Evolutionary conservation across 1,140 invertebrate genomes (phyloP), one percentile per base, ranked within the genome.

Genomic region (Phocides pigmalion): DNA sequence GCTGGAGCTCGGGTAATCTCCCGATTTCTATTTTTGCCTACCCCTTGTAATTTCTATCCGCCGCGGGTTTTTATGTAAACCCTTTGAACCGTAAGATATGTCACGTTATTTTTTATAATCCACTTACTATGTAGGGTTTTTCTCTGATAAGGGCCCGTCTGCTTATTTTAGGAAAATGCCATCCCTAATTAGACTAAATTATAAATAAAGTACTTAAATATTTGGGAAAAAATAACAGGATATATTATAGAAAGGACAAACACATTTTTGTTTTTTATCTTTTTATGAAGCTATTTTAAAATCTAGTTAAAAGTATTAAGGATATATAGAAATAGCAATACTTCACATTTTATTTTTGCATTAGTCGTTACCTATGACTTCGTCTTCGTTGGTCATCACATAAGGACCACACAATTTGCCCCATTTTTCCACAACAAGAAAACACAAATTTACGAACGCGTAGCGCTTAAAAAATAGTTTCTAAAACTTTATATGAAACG

Each of bases 101-200:
- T 42, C 22, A 15, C 35, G 47, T 51, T 32, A 51, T 51, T 51
- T 14, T 47, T 51, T 51, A 35, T 51, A 51, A 51, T 35, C 22
- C 25, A 51, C 47, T 35, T 51, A 51, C 15, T 35, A 32, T 8
- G n/a, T 17, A 28, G 14, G 15, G 14, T 35, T 51, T 32, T 25
- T n/a, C 4, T 12, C 12, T 22, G 12, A 25, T 12, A 49, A 49
- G 46, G 20, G 20, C 25, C 46, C n/a, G 0, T 49, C n/a, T 12
- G 20, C 11, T 11, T 49, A 14, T 49, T 49, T 25, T 4, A 5
- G 35, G 35, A n/a, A 28, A 25, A 25, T 2, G 15, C 19, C 35
- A 4, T 9, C n/a, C 12, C 28, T 11, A 32, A 32, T 1, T 11
- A 11, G 0, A 11, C 9, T 11, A 32, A 8, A 32, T 32, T 32